Conservation (phyloP, 2,797 vertebrate genomes). For the Otolemur crassicaudatus region DNA sequence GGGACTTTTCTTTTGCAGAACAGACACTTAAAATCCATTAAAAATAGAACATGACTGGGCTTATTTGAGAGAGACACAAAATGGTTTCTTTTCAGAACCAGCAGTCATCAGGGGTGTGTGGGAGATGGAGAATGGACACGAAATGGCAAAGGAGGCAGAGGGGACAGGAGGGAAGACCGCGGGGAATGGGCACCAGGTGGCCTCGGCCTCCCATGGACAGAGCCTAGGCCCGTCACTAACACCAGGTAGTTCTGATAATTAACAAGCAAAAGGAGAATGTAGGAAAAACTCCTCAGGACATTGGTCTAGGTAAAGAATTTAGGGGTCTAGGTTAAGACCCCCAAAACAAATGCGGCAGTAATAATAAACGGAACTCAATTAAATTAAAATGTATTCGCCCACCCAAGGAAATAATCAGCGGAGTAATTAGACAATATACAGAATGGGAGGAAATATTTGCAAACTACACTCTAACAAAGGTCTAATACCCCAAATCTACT, state of each 20-base stretch:
- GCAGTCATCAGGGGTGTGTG: background rate
- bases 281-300: background rate
- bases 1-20: constrained; percentile 41
- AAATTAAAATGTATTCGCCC: background rate
- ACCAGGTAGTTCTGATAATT: background rate
- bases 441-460: background rate
- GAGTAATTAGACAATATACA: background rate
- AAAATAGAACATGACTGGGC: constrained; percentile 62
- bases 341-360: background rate
- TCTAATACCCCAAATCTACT: background rate
- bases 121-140: background rate
- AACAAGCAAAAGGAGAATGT: background rate
- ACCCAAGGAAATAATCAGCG: background rate
- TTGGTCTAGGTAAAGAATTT: background rate
- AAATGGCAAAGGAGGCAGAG: no score
- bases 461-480: background rate
- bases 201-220: rapidly evolving
- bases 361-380: background rate
- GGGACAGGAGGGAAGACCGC: background rate
- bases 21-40: constrained; percentile 52
- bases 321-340: no score
- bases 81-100: constrained; percentile 17
- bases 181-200: rapidly evolving
- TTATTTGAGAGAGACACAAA: constrained; percentile 53
- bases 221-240: background rate